Evolutionary conservation across 2,113 vertebrate genomes (phyloP), one percentile per base, ranked within the genome.

Genomic region (Lycocorax pyrrhopterus): DNA sequence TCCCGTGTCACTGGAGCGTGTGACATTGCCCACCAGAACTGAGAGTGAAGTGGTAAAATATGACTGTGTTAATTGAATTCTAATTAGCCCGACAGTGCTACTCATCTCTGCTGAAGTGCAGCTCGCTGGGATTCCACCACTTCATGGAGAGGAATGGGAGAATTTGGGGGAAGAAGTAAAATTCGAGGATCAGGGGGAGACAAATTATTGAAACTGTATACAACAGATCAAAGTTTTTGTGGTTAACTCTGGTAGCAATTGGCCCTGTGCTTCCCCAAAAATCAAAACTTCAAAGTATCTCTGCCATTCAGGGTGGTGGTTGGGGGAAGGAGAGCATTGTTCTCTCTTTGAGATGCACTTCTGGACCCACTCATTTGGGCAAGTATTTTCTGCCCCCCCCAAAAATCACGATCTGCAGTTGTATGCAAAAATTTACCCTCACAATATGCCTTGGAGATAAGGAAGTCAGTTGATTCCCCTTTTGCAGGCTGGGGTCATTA

Each of bases 1-100:
- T 94, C 96, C 93, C 92, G 96, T 92, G 84, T 74, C 89, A 47
- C 80, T 66, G 88, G 80, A 84, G 77, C 59, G 51, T 95, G 94
- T 89, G 91, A 71, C 89, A 84, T 47, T 60, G 81, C 82, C 76
- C 44, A 63, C 84, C 75, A 87, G 90, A 63, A 72, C 74, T 90
- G 86, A 93, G 94, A 93, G 81, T 30, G 16, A 94, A 74, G 81
- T 62, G 94, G 80, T 87, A 91, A 92, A 56, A 68, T 93, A 77
- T 91, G 44, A 63, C 84, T 86, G 19, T 43, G 51, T 66, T 92
- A 75, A 63, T 53, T 90, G 71, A 64, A 55, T 63, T 89, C 81
- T 79, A 88, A 95, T 93, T 90, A 96, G 71, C 77, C 66, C 1
- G 0, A 37, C 82, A 62, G 44, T 17, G 29, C 51, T 94, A 49